These are phyloP conservation scores for Craniophora ligustri DNA, from an alignment of 2,888 invertebrate genomes.

Conservation along the genomic window DNA sequence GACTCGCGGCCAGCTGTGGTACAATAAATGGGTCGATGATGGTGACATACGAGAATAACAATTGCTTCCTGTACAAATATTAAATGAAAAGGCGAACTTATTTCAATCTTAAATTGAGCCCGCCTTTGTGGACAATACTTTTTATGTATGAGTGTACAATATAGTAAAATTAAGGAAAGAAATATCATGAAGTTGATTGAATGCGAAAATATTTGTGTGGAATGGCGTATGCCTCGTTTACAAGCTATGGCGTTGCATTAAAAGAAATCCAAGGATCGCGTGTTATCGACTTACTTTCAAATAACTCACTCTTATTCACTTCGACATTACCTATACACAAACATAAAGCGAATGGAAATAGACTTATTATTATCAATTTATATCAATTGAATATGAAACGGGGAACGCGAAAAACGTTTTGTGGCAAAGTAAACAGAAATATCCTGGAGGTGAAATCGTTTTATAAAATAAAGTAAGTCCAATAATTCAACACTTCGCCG, in stretches of 20 bases:
- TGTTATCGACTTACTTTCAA: constrained; percentile 39
- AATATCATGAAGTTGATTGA: too few species aligned
- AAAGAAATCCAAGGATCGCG: constrained; percentile 28
- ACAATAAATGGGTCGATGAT: too few species aligned
- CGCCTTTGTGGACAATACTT: too few species aligned
- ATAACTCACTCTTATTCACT: constrained; percentile 42
- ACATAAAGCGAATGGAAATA: constrained; percentile 50
- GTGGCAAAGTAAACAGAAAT: constrained; percentile 81
- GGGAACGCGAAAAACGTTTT: constrained; percentile 68
- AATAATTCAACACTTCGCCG: constrained; percentile 85
- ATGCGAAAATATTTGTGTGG: too few species aligned
- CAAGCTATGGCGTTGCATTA: constrained; percentile 6
- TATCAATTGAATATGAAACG: constrained; percentile 70
- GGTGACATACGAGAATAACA: too few species aligned
- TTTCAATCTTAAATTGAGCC: too few species aligned
- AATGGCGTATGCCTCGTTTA: neutral
- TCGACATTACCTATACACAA: constrained; percentile 41
- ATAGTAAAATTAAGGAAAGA: too few species aligned
- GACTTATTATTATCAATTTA: constrained; percentile 64
- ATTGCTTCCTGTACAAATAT: too few species aligned
- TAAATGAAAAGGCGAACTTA: too few species aligned
- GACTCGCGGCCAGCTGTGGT: too few species aligned
- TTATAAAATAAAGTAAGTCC: constrained; percentile 85
- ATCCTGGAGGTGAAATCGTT: constrained; percentile 76
- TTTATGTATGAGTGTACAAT: too few species aligned